A percentile compares a stretch with the other conserved stretches of the same genome.
These are phyloP conservation scores for Garra rufa DNA, from an alignment of 2,113 vertebrate species.

Conservation along the genomic window DNA sequence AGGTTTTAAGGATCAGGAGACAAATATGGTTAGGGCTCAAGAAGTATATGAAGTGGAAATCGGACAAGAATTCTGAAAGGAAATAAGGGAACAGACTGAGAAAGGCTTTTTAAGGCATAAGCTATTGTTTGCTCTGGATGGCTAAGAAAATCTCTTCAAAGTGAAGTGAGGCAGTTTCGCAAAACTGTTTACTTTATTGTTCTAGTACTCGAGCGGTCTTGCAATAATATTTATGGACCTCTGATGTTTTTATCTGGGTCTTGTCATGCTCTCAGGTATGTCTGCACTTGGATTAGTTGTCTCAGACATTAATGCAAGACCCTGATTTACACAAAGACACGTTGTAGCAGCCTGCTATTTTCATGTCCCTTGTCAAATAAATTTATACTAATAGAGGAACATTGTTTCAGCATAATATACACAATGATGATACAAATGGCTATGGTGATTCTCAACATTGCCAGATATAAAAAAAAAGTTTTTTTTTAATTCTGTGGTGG, in stretches of 20 bases:
- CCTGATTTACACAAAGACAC: not conserved
- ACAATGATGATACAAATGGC: not conserved
- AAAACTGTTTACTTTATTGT: constrained; percentile 12
- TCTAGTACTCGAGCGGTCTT: not conserved
- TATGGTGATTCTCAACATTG: not conserved
- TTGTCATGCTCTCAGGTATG: constrained; percentile 31
- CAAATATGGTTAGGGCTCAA: constrained; percentile 29
- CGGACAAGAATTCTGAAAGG: not conserved
- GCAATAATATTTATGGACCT: constrained; percentile 8
- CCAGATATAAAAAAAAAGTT: not conserved
- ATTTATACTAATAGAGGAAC: not conserved
- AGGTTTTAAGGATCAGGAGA: not conserved
- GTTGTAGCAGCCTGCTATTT: not conserved
- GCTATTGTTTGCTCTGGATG: constrained; percentile 13
- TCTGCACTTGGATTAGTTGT: not conserved
- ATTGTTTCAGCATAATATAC: not conserved
- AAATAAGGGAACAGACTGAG: not conserved
- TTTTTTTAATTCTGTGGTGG: too few species aligned
- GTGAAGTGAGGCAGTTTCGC: constrained; percentile 9
- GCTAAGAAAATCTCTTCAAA: not conserved
- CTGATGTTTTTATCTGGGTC: constrained; percentile 29
- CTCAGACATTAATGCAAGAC: not conserved
- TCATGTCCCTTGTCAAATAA: not conserved
- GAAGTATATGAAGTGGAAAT: constrained; percentile 25
- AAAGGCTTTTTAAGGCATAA: not conserved